Conservation (phyloP, 2,797 vertebrate species). For the Ceyx erithaca region DNA sequence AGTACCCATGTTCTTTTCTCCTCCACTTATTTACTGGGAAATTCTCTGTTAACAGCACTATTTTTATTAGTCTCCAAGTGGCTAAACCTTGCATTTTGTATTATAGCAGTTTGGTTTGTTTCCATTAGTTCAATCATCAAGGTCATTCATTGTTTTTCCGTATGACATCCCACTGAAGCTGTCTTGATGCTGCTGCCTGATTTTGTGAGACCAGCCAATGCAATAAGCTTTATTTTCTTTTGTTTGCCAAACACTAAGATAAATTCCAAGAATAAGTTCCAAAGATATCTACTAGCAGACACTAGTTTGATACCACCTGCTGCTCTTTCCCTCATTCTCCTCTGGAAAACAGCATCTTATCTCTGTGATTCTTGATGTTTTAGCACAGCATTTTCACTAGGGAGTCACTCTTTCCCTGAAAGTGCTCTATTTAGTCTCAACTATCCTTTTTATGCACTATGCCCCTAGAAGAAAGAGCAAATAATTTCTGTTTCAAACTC, state of each 20-base stretch:
- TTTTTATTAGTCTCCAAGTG: neutral
- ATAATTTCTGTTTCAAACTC: neutral
- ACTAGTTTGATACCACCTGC: neutral
- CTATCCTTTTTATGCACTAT: neutral
- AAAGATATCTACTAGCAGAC: neutral
- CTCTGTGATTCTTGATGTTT: neutral
- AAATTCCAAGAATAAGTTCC: neutral
- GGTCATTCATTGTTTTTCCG: slow-evolving; percentile 5
- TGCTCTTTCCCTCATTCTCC: neutral
- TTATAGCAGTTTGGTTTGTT: neutral
- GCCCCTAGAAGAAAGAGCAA: neutral
- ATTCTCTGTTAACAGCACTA: neutral
- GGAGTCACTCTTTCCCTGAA: neutral
- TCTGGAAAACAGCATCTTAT: neutral
- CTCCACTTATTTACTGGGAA: neutral
- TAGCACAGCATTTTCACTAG: neutral
- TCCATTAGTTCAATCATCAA: neutral
- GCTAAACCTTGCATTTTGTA: neutral
- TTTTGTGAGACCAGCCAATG: neutral
- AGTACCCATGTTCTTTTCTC: neutral
- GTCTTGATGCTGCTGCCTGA: neutral
- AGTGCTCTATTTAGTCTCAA: neutral
- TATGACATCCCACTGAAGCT: neutral
- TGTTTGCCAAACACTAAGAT: neutral
- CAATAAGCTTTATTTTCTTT: neutral